Evolutionary conservation across 1,140 invertebrate species (phyloP).

Genomic region (Sycophaga agraensis): DNA sequence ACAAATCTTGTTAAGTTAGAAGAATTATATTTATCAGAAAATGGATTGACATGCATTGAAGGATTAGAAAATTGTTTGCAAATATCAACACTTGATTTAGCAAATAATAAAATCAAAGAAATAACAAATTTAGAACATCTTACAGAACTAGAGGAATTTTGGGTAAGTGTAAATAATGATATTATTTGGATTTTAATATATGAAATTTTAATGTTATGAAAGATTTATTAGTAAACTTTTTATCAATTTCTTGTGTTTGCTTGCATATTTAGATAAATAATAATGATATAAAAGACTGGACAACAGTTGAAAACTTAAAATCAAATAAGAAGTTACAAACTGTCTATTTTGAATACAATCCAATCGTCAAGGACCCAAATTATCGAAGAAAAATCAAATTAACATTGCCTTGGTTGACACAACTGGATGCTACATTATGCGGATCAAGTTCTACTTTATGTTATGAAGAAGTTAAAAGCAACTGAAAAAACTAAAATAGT

Average conservation of each 20-base stretch:
- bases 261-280: slow-evolving; percentile 78
- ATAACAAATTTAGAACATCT: slow-evolving; percentile 82
- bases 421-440: slow-evolving; percentile 95
- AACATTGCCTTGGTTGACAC: slow-evolving; percentile 79
- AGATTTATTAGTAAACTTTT: background rate
- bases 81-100: slow-evolving; percentile 86
- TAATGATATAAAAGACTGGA: slow-evolving; percentile 87
- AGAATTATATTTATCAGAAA: slow-evolving; percentile 93
- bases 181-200: too few relatives aligned
- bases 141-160: slow-evolving; percentile 83
- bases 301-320: slow-evolving; percentile 74
- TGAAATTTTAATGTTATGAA: too few relatives aligned
- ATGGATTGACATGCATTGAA: slow-evolving; percentile 81
- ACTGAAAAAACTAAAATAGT: background rate
- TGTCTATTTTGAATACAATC: slow-evolving; percentile 93
- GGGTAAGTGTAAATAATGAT: too few relatives aligned
- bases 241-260: slow-evolving; percentile 13
- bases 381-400: slow-evolving; percentile 93
- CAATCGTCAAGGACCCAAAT: slow-evolving; percentile 78
- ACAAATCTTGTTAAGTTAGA: slow-evolving; percentile 73
- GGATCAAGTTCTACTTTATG: slow-evolving; percentile 51
- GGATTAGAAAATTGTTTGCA: slow-evolving; percentile 70
- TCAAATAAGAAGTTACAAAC: slow-evolving; percentile 79
- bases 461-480: background rate
- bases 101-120: slow-evolving; percentile 81